Evolutionary conservation across 2,888 invertebrate genomes (phyloP), one percentile per base, ranked within the genome.

Genomic region (Nemurella pictetii): DNA sequence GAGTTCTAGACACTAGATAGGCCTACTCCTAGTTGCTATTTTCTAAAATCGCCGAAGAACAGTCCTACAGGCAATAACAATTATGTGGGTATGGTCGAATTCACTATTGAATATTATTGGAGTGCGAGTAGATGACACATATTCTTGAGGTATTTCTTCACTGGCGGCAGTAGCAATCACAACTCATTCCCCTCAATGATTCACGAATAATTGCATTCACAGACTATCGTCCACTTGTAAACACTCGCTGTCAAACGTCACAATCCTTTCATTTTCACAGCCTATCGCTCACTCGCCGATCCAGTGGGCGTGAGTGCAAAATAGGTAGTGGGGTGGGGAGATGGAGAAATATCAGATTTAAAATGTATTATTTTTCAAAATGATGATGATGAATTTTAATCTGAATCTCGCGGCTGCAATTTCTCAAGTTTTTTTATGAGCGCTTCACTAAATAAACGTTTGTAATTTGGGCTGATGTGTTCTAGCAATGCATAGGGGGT

Each of bases 401-500:
- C 55, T 55, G 55, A 55, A 7, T 55, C 12, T 20, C 20, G 55
- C 75, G 75, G 26, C 27, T 75, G 26, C 75, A 27, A 27, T 27
- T 75, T 75, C 28, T 75, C 75, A 75, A 75, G 28, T 26, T 81
- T 81, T 28, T 35, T 25, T 3, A 36, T 36, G 4, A 81, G 55
- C 4, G 81, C 25, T n/a, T 81, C 9, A 27, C 36, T 28, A 36
- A 81, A 81, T 9, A 36, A 35, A n/a, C 15, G 25, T 81, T 55
- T 81, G 28, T 81, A 81, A 36, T 81, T 81, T n/a, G 81, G 81
- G 35, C 81, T 81, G 35, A 81, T 35, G 35, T 81, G 81, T 25
- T 81, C 81, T 35, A 81, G 26, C 81, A 81, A 81, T 25, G 81
- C 81, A 81, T 81, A 81, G 81, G 81, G 81, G 0, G 81, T 81